Base-by-base conservation (phyloP, 1,140 invertebrate genomes). In the Thereuonema tuberculata region DNA sequence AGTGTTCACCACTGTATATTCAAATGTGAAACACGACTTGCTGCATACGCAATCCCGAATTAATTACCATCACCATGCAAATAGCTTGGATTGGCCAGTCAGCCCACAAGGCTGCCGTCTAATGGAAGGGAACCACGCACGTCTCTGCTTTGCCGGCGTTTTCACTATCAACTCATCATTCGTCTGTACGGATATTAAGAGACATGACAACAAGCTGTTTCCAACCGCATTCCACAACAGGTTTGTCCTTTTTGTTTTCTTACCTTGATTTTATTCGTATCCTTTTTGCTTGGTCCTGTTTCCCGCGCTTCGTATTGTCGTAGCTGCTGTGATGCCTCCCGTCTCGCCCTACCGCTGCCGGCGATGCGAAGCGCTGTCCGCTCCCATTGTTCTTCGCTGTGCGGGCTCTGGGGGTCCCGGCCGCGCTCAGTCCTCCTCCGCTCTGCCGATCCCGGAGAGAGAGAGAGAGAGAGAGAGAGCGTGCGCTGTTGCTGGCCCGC, bases 31-130 rank as follows among this genome's bases (percentile, higher is more conserved):
- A n/a, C n/a, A n/a, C n/a, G n/a, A n/a, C n/a, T n/a, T n/a, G n/a
- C 49, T 52, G 23, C 49, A 14, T 15, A 24, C 23, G 49, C 49
- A 24, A 52, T 52, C 49, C 49, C 49, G 49, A 9, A 52, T 52
- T 52, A 52, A 52, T 52, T 17, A 37, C 17, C 48, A 50, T 50
- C 48, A 50, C 21, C 53, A 55, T 55, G 53, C 53, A 55, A 55
- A 55, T 55, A 25, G 53, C 26, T 3, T 55, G 53, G 53, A 55
- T 55, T 55, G 53, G 26, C 27, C 53, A 27, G 53, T 12, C 24
- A 28, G 25, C 3, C 25, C 53, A 52, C 9, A 52, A 9, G 49
- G 9, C 49, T 52, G 14, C 49, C 14, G 21, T 12, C 15, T 52
- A 52, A 24, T 21, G 49, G 23, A 12, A 9, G 23, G 14, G 23